A percentile compares a stretch with the other conserved stretches of the same genome.
phyloP scores from a whole-genome alignment of 2,113 vertebrate species.

The Mionectes macconnelli region DNA sequence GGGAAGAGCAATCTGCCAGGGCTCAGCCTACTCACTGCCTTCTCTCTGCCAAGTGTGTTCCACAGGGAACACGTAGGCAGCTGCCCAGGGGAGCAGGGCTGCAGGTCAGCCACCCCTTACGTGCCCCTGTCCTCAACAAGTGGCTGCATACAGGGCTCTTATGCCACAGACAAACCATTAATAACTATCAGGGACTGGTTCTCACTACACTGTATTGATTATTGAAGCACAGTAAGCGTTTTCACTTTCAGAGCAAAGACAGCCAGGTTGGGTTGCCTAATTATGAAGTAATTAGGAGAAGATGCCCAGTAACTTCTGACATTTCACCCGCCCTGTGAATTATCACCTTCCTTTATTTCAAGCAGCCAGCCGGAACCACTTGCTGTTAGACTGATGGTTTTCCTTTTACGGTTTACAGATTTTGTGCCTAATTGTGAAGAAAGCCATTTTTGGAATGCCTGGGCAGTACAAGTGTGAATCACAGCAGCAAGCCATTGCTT shows the following conservation, averaged over 20 bases:
- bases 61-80: neutral
- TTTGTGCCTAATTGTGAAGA: slow-evolving; percentile 49
- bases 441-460: slow-evolving; percentile 50
- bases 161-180: neutral
- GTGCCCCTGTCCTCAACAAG: neutral
- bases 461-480: slow-evolving; percentile 50
- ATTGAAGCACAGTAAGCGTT: neutral
- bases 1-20: slow-evolving; percentile 36
- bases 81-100: neutral
- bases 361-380: neutral
- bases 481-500: slow-evolving; percentile 49
- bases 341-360: neutral
- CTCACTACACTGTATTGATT: fast-evolving
- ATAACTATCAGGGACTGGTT: neutral
- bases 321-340: neutral
- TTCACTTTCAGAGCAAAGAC: neutral
- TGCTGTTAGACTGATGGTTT: neutral
- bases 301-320: neutral
- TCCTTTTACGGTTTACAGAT: slow-evolving; percentile 37
- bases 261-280: neutral
- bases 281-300: neutral
- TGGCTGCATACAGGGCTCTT: neutral
- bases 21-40: slow-evolving; percentile 34
- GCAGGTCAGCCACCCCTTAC: neutral
- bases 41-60: slow-evolving; percentile 20